These are phyloP conservation scores for Resseliella maxima DNA, from an alignment of 2,888 invertebrate genomes.

Conservation along the genomic window DNA sequence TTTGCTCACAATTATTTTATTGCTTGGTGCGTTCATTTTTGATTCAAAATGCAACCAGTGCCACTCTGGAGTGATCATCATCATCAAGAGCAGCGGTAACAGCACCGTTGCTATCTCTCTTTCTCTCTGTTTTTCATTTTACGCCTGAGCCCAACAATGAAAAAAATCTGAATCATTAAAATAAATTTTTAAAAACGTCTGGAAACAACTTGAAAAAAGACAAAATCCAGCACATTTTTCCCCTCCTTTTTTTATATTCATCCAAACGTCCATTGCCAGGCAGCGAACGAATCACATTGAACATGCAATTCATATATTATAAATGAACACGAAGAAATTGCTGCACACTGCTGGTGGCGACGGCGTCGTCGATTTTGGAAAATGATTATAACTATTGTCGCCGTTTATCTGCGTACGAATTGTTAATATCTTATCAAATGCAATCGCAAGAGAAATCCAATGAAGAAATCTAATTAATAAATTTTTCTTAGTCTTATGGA, in stretches of 20 bases:
- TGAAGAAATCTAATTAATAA: not conserved
- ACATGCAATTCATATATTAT: constrained; percentile 28
- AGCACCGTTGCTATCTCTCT: not conserved
- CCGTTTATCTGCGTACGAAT: constrained; percentile 36
- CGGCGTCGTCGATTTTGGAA: not conserved
- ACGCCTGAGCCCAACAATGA: not conserved
- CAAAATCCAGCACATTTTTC: not conserved
- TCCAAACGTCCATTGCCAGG: not conserved
- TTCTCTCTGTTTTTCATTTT: not conserved
- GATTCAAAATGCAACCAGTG: constrained; percentile 8
- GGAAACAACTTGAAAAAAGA: not conserved
- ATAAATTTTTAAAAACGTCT: not conserved
- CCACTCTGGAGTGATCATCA: not conserved
- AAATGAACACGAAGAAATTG: constrained; percentile 6
- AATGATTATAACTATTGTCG: constrained; percentile 35
- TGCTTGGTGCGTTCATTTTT: constrained; percentile 33
- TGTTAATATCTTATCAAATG: not conserved
- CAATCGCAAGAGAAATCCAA: not conserved
- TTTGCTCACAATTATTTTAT: constrained; percentile 33
- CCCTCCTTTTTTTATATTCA: not conserved
- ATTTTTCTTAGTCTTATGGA: not conserved
- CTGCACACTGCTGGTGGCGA: not conserved
- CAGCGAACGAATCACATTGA: not conserved
- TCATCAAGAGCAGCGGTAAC: constrained; percentile 1
- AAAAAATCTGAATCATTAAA: constrained; percentile 17